These are phyloP conservation scores for Spheniscus mendiculus DNA, from an alignment of 2,113 vertebrate genomes.

Conservation along the genomic window DNA sequence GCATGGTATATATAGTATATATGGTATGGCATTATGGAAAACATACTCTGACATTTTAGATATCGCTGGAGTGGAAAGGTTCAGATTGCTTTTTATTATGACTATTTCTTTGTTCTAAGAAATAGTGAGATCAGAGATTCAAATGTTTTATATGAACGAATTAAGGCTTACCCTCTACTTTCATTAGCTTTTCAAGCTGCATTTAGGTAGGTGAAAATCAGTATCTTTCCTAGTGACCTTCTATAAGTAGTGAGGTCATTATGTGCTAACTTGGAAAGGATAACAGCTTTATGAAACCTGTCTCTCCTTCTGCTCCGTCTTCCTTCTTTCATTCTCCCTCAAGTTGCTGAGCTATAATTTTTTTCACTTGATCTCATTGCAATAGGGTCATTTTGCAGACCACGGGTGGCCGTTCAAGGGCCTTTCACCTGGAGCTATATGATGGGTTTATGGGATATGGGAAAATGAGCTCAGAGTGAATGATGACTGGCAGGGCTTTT, in stretches of 20 bases:
- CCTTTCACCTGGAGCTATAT: neutral
- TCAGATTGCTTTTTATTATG: neutral
- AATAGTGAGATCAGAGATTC: neutral
- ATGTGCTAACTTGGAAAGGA: neutral
- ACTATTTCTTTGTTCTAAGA: neutral
- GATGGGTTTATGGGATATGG: neutral
- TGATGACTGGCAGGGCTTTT: neutral
- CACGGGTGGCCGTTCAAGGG: fast-evolving
- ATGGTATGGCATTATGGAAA: neutral
- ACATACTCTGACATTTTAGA: neutral
- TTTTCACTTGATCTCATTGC: neutral
- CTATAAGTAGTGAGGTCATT: neutral
- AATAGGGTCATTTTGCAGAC: neutral
- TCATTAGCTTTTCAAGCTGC: neutral
- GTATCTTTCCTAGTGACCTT: neutral
- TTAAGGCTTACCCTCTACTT: neutral
- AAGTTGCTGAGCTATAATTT: neutral
- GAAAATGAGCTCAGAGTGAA: neutral
- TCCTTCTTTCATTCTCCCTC: neutral
- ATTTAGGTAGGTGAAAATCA: neutral
- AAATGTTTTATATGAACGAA: neutral
- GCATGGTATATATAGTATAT: no score
- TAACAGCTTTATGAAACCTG: neutral
- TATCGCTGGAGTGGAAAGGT: neutral
- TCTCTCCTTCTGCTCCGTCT: neutral